phyloP scores from a whole-genome alignment of 37 sponge, comb jelly and placozoan species.

The Corticium candelabrum region DNA sequence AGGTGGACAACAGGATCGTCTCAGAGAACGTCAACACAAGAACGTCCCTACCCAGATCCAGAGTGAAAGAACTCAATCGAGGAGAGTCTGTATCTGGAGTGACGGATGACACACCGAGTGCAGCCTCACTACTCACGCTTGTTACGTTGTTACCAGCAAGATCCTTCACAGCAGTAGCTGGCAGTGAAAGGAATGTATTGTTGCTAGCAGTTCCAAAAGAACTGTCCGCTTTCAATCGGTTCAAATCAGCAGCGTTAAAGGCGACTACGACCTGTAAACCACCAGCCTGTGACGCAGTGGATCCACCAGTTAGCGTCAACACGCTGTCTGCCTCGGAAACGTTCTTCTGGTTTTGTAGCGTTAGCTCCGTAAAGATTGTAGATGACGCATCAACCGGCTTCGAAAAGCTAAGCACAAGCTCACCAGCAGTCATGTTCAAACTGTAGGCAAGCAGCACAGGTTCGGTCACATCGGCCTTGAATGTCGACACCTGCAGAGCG shows the following conservation, averaged over 20 bases:
- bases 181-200: slow-evolving; percentile 42
- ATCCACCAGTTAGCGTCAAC: slow-evolving; percentile 16
- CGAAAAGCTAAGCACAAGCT: slow-evolving; percentile 44
- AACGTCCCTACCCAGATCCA: slow-evolving; percentile 11
- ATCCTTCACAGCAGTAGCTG: slow-evolving; percentile 44
- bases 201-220: slow-evolving; percentile 21
- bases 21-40: slow-evolving; percentile 51
- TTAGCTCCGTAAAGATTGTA: slow-evolving; percentile 17
- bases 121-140: slow-evolving; percentile 43
- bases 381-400: slow-evolving; percentile 53
- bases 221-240: slow-evolving; percentile 58
- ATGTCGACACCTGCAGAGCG: slow-evolving; percentile 9
- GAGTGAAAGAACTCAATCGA: slow-evolving; percentile 10
- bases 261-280: slow-evolving; percentile 39
- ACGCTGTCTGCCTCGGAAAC: slow-evolving; percentile 26
- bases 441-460: slow-evolving; percentile 2
- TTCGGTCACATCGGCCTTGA: slow-evolving; percentile 9
- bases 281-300: slow-evolving; percentile 32
- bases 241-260: slow-evolving; percentile 29
- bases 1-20: slow-evolving; percentile 37
- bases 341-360: slow-evolving; percentile 33
- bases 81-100: slow-evolving; percentile 36
- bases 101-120: slow-evolving; percentile 35
- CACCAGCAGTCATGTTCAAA: slow-evolving; percentile 16
- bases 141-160: slow-evolving; percentile 54